Percentiles rank a stretch among this genome's conserved stretches.
These are phyloP conservation scores for Cryptosula pallasiana DNA, from an alignment of 2,888 invertebrate genomes.

Conservation along the genomic window DNA sequence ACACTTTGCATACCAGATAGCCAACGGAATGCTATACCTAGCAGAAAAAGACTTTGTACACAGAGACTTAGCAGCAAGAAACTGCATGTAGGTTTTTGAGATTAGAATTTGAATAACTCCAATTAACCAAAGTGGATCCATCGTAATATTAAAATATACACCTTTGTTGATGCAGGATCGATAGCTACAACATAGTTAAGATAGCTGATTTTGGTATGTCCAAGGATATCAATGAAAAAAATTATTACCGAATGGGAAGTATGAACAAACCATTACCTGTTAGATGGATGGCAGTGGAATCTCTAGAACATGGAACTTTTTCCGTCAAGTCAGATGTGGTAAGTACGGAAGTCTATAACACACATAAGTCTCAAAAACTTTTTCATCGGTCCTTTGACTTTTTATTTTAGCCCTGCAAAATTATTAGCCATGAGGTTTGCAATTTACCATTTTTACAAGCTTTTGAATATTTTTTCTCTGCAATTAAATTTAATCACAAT, in stretches of 20 bases:
- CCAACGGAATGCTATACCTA: slow-evolving; percentile 57
- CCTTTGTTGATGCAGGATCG: slow-evolving; percentile 2
- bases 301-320: neutral
- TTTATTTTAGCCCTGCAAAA: too few relatives aligned
- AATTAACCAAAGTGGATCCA: too few relatives aligned
- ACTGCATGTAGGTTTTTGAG: slow-evolving; percentile 60
- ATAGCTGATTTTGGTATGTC: slow-evolving; percentile 9
- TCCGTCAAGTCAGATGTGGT: neutral
- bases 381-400: too few relatives aligned
- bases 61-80: slow-evolving; percentile 58
- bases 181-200: neutral
- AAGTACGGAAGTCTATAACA: too few relatives aligned
- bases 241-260: neutral
- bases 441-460: too few relatives aligned
- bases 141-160: too few relatives aligned
- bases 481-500: too few relatives aligned
- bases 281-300: slow-evolving; percentile 11
- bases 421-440: too few relatives aligned
- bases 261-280: slow-evolving; percentile 9
- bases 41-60: slow-evolving; percentile 57
- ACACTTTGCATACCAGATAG: slow-evolving; percentile 55
- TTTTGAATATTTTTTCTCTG: too few relatives aligned
- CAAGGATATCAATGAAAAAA: neutral
- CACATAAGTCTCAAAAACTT: too few relatives aligned
- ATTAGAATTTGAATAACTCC: too few relatives aligned